phyloP scores from a whole-genome alignment of 2,888 invertebrate genomes.

The Exephanes ischioxanthus region DNA sequence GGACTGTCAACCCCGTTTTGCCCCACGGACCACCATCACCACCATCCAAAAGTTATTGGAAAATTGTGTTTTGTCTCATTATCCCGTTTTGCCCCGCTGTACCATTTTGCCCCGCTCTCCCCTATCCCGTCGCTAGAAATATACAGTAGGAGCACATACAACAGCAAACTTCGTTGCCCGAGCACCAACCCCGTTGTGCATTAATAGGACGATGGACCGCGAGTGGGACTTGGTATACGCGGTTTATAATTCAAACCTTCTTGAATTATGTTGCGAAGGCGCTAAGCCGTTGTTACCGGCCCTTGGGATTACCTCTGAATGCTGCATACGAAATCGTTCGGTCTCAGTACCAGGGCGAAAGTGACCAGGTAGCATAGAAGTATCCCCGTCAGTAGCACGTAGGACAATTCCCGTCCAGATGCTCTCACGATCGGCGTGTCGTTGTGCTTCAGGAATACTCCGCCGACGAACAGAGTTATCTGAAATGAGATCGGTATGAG shows the following conservation, averaged over 20 bases:
- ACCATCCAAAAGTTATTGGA: too few species aligned
- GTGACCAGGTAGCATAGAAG: slow-evolving; percentile 97
- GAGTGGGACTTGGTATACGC: neutral
- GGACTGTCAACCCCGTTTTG: too few species aligned
- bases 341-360: slow-evolving; percentile 94
- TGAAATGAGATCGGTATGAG: slow-evolving; percentile 58
- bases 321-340: slow-evolving; percentile 95
- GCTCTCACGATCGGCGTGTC: slow-evolving; percentile 99
- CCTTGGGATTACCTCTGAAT: slow-evolving; percentile 91
- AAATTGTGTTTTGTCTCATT: too few species aligned
- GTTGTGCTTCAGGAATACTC: slow-evolving; percentile 94
- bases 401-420: slow-evolving; percentile 95
- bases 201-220: slow-evolving; percentile 39
- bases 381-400: slow-evolving; percentile 95
- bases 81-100: too few species aligned
- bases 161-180: neutral
- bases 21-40: too few species aligned
- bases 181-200: slow-evolving; percentile 9
- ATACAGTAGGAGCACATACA: neutral
- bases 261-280: slow-evolving; percentile 16
- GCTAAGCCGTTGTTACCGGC: neutral
- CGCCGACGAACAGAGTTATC: slow-evolving; percentile 88
- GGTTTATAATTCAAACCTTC: slow-evolving; percentile 32
- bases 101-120: too few species aligned
- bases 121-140: neutral